Conservation (phyloP, 2,113 vertebrate species). For the Oreotrochilus melanogaster region DNA sequence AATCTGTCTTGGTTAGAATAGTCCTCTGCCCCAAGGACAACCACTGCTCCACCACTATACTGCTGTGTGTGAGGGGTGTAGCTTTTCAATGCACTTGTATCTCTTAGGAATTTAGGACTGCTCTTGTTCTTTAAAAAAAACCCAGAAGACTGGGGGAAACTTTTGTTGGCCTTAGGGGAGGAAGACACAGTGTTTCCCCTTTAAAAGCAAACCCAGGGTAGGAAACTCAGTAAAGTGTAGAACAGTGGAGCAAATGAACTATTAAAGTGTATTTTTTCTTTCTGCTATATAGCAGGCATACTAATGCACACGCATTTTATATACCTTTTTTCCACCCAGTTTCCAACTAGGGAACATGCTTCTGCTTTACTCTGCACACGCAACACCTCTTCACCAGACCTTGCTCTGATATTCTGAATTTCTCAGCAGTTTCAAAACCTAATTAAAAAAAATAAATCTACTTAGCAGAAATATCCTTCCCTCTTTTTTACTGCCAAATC, state of each 20-base stretch:
- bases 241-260: neutral
- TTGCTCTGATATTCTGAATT: neutral
- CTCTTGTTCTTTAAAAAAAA: neutral
- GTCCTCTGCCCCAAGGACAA: neutral
- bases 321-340: no score
- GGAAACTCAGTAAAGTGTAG: neutral
- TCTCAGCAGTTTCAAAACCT: neutral
- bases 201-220: neutral
- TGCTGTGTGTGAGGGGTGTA: accelerated
- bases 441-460: neutral
- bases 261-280: neutral
- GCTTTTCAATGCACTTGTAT: neutral
- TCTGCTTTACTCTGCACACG: neutral
- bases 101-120: neutral
- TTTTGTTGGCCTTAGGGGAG: neutral
- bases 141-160: neutral
- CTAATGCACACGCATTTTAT: accelerated
- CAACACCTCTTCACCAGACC: neutral
- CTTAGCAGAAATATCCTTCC: neutral
- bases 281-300: neutral
- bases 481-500: neutral
- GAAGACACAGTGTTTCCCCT: neutral
- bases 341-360: neutral
- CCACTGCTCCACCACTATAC: accelerated
- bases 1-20: neutral